These are phyloP conservation scores for Chlorodrepanis virens DNA, from an alignment of 2,113 vertebrate species.

Conservation along the genomic window DNA sequence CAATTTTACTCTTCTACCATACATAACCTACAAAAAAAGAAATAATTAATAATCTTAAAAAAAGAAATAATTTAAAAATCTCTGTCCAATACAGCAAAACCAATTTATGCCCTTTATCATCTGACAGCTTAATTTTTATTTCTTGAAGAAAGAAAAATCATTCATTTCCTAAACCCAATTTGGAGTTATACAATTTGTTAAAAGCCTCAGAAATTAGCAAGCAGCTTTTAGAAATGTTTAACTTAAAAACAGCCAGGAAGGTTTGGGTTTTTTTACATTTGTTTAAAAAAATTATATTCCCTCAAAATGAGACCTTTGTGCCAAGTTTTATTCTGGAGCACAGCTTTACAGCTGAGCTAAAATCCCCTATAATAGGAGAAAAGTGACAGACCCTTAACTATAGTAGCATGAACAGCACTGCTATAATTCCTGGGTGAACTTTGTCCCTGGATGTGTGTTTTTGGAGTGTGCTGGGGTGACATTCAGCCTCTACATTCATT, in stretches of 20 bases:
- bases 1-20: neutral
- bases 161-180: neutral
- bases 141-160: neutral
- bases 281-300: slow-evolving; percentile 58
- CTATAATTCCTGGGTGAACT: slow-evolving; percentile 71
- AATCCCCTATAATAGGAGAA: slow-evolving; percentile 31
- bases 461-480: slow-evolving; percentile 78
- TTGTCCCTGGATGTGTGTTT: slow-evolving; percentile 76
- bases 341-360: slow-evolving; percentile 47
- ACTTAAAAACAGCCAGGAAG: slow-evolving; percentile 51
- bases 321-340: slow-evolving; percentile 42
- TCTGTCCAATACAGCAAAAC: neutral
- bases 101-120: neutral
- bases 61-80: neutral
- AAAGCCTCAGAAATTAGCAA: slow-evolving; percentile 46
- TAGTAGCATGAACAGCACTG: slow-evolving; percentile 36
- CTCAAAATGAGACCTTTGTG: slow-evolving; percentile 48
- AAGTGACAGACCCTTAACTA: slow-evolving; percentile 52
- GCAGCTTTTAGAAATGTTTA: slow-evolving; percentile 62
- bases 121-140: slow-evolving; percentile 45
- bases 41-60: neutral
- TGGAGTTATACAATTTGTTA: neutral
- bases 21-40: neutral
- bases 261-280: neutral
- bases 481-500: slow-evolving; percentile 79